Conservation (phyloP, 2,888 invertebrate genomes). For the Phyto melanocephala region DNA sequence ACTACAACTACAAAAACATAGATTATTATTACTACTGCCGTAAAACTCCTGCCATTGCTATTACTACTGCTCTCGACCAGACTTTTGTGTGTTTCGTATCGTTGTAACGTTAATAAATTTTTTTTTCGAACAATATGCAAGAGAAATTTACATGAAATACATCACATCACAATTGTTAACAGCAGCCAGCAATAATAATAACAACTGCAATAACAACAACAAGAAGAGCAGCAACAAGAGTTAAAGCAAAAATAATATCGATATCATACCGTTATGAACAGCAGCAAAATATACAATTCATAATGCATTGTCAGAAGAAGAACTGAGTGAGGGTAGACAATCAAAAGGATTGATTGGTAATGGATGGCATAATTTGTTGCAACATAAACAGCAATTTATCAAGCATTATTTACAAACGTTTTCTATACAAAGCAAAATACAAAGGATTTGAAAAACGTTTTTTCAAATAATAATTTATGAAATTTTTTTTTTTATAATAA, state of each 20-base stretch:
- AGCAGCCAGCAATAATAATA: constrained; percentile 31
- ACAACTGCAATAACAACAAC: constrained; percentile 25
- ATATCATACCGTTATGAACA: constrained; percentile 31
- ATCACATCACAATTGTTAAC: constrained; percentile 59
- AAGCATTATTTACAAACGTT: no score
- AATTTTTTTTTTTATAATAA: no score
- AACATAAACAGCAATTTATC: no score
- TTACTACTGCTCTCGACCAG: constrained; percentile 34
- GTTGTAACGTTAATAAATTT: constrained; percentile 36
- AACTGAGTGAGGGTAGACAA: background rate
- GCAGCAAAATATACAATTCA: constrained; percentile 8
- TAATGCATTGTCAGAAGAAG: background rate
- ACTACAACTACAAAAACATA: constrained; percentile 1
- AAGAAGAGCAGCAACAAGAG: background rate
- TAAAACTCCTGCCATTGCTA: constrained; percentile 12
- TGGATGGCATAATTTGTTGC: background rate
- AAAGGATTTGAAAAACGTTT: no score
- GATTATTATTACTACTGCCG: constrained; percentile 21
- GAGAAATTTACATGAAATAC: constrained; percentile 65
- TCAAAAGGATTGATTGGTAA: background rate
- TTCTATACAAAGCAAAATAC: no score
- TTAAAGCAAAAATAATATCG: constrained; percentile 8
- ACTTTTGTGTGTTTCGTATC: background rate
- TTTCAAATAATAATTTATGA: no score
- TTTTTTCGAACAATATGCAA: constrained; percentile 53